Percentiles rank a stretch among this genome's conserved stretches.
These are phyloP conservation scores for Triplophysa siluroides DNA, from an alignment of 2,113 vertebrate species.

Conservation along the genomic window DNA sequence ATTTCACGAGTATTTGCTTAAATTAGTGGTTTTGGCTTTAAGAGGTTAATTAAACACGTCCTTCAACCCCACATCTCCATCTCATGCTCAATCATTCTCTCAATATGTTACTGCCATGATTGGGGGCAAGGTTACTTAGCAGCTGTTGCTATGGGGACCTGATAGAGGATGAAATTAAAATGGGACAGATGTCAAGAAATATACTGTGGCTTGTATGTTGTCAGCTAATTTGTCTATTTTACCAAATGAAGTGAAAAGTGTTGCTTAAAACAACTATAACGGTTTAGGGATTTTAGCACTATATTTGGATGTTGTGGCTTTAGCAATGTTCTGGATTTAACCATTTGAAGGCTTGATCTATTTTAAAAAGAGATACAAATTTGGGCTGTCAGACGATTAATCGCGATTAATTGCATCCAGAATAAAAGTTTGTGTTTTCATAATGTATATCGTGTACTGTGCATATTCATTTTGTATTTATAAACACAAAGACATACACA, in stretches of 20 bases:
- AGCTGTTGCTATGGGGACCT: conserved; percentile 53
- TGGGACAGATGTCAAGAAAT: conserved; percentile 45
- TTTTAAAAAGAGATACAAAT: background rate
- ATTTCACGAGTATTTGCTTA: background rate
- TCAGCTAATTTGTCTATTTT: conserved; percentile 46
- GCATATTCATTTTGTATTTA: no score
- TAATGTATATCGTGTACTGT: no score
- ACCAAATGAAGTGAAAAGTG: background rate
- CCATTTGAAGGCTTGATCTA: background rate
- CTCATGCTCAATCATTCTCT: conserved; percentile 17
- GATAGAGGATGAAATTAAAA: conserved; percentile 37
- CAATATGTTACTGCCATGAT: conserved; percentile 45
- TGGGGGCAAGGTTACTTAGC: conserved; percentile 55
- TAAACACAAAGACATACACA: no score
- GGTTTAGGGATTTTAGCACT: background rate
- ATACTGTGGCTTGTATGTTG: conserved; percentile 31
- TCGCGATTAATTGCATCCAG: no score
- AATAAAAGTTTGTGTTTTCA: no score
- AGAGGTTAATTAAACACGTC: conserved; percentile 2
- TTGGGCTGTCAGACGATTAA: no score
- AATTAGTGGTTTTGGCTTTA: background rate
- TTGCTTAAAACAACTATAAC: background rate
- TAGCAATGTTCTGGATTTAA: conserved; percentile 1
- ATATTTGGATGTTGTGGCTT: background rate
- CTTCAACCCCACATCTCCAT: conserved; percentile 11